Base-by-base conservation (phyloP, 1,140 invertebrate genomes). In the Antheraea pernyi region DNA sequence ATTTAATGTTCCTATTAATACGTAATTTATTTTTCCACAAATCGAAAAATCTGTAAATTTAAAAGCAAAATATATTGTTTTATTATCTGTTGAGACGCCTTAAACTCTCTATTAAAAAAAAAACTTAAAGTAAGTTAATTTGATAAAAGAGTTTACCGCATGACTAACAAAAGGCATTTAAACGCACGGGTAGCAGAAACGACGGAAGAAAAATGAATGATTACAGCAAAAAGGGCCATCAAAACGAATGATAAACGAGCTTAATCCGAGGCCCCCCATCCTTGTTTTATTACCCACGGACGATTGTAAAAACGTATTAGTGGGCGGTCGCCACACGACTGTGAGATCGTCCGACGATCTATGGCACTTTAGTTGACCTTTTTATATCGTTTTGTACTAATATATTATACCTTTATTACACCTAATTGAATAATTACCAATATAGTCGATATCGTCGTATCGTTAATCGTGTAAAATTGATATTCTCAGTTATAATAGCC, bases 301-400 rank as follows among this genome's bases (percentile, higher is more conserved):
- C 89, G 89, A 91, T 89, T 89, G 89, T 91, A 91, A 91, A 91
- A 91, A 91, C 87, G 86, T 91, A 89, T 89, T 89, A 89, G 87
- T 84, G 81, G 84, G 78, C 73, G 78, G 77, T 22, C 36, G 68
- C 74, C 78, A 42, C 59, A 70, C 68, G 68, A 42, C 66, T 64
- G 68, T 46, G 48, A 64, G 72, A 60, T 71, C 73, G 67, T 30
- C 58, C 60, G 70, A 66, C 77, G 73, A 83, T 85, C 81, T 84
- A 82, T 83, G 79, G 86, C 80, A 81, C 78, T 85, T 84, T 80
- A 82, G 70, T 84, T 79, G 77, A 71, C 73, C 76, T 85, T 86
- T 86, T 88, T 83, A 81, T 82, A 74, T 65, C 82, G 76, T 70
- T 80, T 84, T 71, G 67, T 61, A 42, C 70, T 83, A 81, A 85